Percentiles rank a stretch among this genome's conserved stretches.
These are phyloP conservation scores for Anhinga anhinga DNA, from an alignment of 2,113 vertebrate genomes.

Conservation along the genomic window DNA sequence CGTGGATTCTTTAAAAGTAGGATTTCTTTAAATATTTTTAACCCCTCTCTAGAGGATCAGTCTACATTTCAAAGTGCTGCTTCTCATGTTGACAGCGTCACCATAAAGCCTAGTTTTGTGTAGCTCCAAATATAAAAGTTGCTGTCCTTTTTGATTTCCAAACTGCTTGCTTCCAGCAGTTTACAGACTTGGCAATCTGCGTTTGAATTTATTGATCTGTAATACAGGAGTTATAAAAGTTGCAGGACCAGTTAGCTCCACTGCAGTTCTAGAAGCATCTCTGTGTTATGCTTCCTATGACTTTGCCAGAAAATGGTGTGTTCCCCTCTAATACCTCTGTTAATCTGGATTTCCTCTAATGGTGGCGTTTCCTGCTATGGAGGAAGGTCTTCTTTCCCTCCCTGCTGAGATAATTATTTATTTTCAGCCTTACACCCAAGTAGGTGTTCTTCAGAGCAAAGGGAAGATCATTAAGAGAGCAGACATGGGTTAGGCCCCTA, in stretches of 20 bases:
- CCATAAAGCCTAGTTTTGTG: neutral
- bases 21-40: constrained; percentile 26
- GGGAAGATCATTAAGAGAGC: neutral
- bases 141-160: neutral
- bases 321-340: neutral
- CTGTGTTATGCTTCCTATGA: neutral
- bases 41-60: neutral
- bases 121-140: neutral
- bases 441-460: neutral
- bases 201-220: neutral
- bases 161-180: neutral
- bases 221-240: neutral
- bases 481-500: neutral
- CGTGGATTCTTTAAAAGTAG: constrained; percentile 96
- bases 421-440: neutral
- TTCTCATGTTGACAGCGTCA: neutral
- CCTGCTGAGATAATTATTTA: neutral
- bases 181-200: neutral
- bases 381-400: neutral
- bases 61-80: neutral
- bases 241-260: neutral
- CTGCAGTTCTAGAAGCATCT: neutral
- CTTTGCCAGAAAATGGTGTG: neutral
- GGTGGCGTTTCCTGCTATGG: neutral
- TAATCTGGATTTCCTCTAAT: neutral